Conservation (phyloP, 2,888 invertebrate genomes). For the Nephrotoma flavescens region DNA sequence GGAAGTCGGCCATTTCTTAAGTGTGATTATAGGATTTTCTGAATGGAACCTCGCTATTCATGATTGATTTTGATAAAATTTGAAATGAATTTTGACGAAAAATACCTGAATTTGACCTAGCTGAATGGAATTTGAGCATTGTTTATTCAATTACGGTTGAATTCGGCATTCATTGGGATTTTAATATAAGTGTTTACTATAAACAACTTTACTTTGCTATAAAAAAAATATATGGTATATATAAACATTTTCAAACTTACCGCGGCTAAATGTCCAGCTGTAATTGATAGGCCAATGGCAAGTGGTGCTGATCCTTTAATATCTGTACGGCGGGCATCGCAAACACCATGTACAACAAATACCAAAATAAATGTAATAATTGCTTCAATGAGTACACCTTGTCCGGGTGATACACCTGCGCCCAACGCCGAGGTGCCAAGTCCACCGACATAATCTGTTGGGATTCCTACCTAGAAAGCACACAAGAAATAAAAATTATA, state of each 20-base stretch:
- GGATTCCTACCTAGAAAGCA: conserved; percentile 30
- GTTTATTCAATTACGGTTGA: too few relatives aligned
- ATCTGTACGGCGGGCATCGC: conserved; percentile 64
- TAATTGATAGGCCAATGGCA: conserved; percentile 75
- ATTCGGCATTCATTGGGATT: too few relatives aligned
- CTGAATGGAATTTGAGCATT: too few relatives aligned
- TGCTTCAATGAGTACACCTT: conserved; percentile 71
- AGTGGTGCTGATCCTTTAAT: conserved; percentile 71
- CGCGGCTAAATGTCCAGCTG: conserved; percentile 69
- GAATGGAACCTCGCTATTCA: too few relatives aligned
- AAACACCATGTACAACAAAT: conserved; percentile 72
- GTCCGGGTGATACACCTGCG: conserved; percentile 42
- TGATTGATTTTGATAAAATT: too few relatives aligned
- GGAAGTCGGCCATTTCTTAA: too few relatives aligned
- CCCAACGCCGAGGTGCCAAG: conserved; percentile 53
- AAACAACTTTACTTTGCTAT: too few relatives aligned
- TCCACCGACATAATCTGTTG: conserved; percentile 33
- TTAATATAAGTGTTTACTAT: too few relatives aligned
- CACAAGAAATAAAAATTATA: background rate
- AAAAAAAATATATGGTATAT: too few relatives aligned
- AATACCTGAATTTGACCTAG: too few relatives aligned
- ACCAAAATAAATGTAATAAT: conserved; percentile 77
- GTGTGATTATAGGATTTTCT: too few relatives aligned
- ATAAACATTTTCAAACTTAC: conserved; percentile 39
- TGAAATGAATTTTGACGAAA: too few relatives aligned